Evolutionary conservation across 2,113 vertebrate genomes (phyloP).

Genomic region (Pelodiscus sinensis): DNA sequence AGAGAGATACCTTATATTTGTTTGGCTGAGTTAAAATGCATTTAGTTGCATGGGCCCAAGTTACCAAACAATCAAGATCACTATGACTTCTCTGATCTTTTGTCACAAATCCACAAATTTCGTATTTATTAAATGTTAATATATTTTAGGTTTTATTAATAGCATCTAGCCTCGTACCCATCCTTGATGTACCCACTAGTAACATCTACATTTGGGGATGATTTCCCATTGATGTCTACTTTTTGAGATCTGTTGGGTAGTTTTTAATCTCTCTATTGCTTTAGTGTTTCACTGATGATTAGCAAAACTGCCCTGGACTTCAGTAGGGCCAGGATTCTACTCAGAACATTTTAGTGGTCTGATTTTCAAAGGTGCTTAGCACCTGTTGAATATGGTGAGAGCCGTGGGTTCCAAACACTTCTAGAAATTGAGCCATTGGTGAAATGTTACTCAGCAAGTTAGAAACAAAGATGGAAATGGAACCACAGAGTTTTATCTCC

Average conservation of each 20-base stretch:
- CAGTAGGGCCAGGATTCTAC: not conserved
- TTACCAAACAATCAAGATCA: not conserved
- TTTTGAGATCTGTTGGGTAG: not conserved
- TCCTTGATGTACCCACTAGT: not conserved
- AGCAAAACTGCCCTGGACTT: not conserved
- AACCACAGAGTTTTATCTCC: not conserved
- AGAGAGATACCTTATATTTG: not conserved
- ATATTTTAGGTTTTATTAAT: no score
- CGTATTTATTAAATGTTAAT: no score
- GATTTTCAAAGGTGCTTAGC: not conserved
- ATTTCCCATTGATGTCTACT: not conserved
- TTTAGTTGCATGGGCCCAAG: not conserved
- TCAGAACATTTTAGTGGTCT: not conserved
- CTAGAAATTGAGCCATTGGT: not conserved
- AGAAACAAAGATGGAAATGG: not conserved
- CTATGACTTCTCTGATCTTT: not conserved
- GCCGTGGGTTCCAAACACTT: not conserved
- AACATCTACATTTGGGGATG: not conserved
- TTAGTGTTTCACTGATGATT: not conserved
- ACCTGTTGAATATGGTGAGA: not conserved
- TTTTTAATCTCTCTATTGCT: not conserved
- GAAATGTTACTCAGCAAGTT: not conserved
- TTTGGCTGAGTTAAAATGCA: not conserved
- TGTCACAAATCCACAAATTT: not conserved
- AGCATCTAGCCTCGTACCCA: not conserved